Conservation (phyloP, 2,113 vertebrate genomes). For the Gobius niger region DNA sequence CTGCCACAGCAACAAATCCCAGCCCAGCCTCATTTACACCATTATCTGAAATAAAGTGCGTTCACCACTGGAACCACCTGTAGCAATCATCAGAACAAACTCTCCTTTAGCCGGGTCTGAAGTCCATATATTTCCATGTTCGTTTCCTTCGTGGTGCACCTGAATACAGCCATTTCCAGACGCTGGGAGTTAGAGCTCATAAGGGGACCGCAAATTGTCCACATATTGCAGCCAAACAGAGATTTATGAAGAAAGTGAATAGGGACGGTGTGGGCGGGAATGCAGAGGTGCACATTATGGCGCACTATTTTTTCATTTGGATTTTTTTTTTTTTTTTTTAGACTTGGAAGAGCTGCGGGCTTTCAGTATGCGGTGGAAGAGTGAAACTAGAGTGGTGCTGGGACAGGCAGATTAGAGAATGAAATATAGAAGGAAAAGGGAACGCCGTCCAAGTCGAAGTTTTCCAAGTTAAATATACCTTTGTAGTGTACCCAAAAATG, state of each 20-base stretch:
- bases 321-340: constrained; percentile 22
- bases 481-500: not conserved
- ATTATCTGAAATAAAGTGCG: constrained; percentile 60
- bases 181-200: constrained; percentile 49
- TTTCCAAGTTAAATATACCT: constrained; percentile 12
- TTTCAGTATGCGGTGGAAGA: constrained; percentile 27
- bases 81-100: constrained; percentile 17
- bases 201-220: constrained; percentile 64
- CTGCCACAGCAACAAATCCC: constrained; percentile 34
- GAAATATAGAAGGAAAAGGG: constrained; percentile 16
- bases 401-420: constrained; percentile 24
- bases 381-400: constrained; percentile 36
- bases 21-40: constrained; percentile 54
- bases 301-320: constrained; percentile 8
- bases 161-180: constrained; percentile 38
- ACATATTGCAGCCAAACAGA: constrained; percentile 47
- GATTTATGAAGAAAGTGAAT: constrained; percentile 63
- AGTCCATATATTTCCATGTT: constrained; percentile 13
- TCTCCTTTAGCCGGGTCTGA: constrained; percentile 28
- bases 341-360: constrained; percentile 37
- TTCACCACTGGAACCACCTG: constrained; percentile 59
- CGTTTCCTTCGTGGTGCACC: constrained; percentile 40
- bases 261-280: constrained; percentile 53
- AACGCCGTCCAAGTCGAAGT: constrained; percentile 22
- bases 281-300: constrained; percentile 55